Percentiles rank a stretch among this genome's conserved stretches.
phyloP scores from a whole-genome alignment of 2,888 invertebrate genomes.

The Mythimna pallens region DNA sequence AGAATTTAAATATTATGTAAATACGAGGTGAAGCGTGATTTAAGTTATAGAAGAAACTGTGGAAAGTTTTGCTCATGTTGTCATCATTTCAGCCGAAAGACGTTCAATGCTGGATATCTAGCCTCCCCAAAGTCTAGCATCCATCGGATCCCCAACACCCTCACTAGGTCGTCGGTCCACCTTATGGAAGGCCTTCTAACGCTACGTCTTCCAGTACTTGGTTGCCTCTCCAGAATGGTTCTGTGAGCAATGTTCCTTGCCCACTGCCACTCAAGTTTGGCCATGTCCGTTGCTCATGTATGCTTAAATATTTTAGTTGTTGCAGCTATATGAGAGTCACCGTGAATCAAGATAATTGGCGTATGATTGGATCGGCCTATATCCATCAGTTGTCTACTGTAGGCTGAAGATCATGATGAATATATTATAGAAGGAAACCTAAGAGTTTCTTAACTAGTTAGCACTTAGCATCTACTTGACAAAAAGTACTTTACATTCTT shows the following conservation, averaged over 20 bases:
- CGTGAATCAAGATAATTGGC: background rate
- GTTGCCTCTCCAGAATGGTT: too few relatives aligned
- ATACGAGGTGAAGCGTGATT: slow-evolving; percentile 1
- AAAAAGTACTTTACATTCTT: background rate
- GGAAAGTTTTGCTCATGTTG: background rate
- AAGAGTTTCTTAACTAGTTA: background rate
- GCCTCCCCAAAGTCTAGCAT: too few relatives aligned
- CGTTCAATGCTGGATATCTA: too few relatives aligned
- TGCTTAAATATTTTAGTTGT: background rate
- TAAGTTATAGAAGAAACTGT: background rate
- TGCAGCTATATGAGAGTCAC: background rate
- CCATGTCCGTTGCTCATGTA: background rate
- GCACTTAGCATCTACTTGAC: background rate
- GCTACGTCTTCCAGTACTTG: too few relatives aligned
- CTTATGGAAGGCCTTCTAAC: too few relatives aligned
- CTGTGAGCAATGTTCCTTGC: too few relatives aligned
- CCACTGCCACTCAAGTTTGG: too few relatives aligned
- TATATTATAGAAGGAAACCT: background rate
- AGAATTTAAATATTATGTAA: slow-evolving; percentile 52
- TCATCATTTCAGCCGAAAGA: too few relatives aligned
- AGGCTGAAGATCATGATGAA: too few relatives aligned
- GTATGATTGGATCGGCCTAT: too few relatives aligned
- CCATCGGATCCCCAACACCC: too few relatives aligned
- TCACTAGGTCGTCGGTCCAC: too few relatives aligned
- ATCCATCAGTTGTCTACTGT: background rate